Evolutionary conservation across 2,888 invertebrate genomes (phyloP), one percentile per base, ranked within the genome.

Genomic region (Drosophila antonietae): DNA sequence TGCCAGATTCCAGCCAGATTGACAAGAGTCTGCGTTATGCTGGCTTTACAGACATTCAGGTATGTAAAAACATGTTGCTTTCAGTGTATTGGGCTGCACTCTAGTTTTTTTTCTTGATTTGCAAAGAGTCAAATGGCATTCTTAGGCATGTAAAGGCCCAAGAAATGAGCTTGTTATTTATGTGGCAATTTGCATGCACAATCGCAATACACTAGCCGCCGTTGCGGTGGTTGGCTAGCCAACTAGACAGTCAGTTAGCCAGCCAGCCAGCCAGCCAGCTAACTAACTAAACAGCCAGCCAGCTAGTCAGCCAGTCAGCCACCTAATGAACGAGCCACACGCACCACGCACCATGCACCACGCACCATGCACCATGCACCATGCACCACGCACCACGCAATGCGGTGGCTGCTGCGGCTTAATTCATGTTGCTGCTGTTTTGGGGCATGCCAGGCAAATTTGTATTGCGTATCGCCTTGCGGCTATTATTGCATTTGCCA

Each of bases 151-250:
- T 33, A 31, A 59, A 20, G 37, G 53, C 35, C 20, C 9, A 57
- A 53, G 23, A 57, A 57, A 63, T 41, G 43, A 59, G 46, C 39
- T 78, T 31, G 41, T 43, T 46, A 53, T 79, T 65, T 62, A 65
- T 69, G 64, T 49, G 63, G 64, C 58, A 39, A 62, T 73, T 73
- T 73, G 61, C 72, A 73, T 73, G 37, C 39, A 64, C 52, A 64
- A 55, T 58, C 37, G 69, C 39, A 51, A 37, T 64, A 44, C 61
- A 73, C 41, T 52, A 20, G 23, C 9, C n/a, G 39, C 9, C 18
- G 37, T 44, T 61, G 65, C 18, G 55, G 46, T 64, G 44, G 33
- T 47, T 66, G 12, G 14, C 37, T 51, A 15, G 14, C 14, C 28
- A 28, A n/a, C 6, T n/a, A 20, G 15, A 8, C 31, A 37, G 9